Base-by-base conservation (phyloP, 2,888 invertebrate species). In the Drosophila atripex region DNA sequence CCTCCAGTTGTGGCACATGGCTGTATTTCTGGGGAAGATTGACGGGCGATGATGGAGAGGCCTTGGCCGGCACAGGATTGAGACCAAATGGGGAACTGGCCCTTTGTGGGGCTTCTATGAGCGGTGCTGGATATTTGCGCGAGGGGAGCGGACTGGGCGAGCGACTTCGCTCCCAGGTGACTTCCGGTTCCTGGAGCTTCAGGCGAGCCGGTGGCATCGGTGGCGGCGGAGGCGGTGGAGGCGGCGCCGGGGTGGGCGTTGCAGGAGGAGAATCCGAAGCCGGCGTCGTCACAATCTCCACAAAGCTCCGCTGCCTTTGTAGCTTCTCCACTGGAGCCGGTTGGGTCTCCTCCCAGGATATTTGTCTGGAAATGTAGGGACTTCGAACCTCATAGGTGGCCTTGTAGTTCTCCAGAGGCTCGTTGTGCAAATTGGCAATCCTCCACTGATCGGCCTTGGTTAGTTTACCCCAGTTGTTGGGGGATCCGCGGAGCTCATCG, bases 331-430 rank as follows among this genome's bases (percentile, higher is more conserved):
- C 23, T 5, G 70, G 9, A 0, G 47, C 35, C 1, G 59, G 18
- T 39, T 75, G 88, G 14, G 75, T 68, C 2, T 90, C 87, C 65
- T 89, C 86, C 89, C 89, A 90, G 53, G 87, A 84, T 57, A 90
- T 88, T 66, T 90, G 90, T 1, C 86, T 77, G 11, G 89, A 89
- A 46, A 90, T 61, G 57, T 89, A 88, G 0, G 89, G 90, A 77
- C 89, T 89, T 28, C 78, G 85, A 25, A 90, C 77, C 63, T 90
- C 90, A 54, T 90, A 90, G 52, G 86, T 89, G 58, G 90, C 82
- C 53, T 88, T 80, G 73, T 90, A 89, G 43, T 87, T 90, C 60
- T 86, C 82, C 66, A 89, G 55, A 32, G 75, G 72, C 21, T 82
- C 89, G 30, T 88, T 86, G 11, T 80, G 70, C 25, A 84, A 41